Conservation (phyloP, 2,113 vertebrate species). For the Noturus placidus region DNA sequence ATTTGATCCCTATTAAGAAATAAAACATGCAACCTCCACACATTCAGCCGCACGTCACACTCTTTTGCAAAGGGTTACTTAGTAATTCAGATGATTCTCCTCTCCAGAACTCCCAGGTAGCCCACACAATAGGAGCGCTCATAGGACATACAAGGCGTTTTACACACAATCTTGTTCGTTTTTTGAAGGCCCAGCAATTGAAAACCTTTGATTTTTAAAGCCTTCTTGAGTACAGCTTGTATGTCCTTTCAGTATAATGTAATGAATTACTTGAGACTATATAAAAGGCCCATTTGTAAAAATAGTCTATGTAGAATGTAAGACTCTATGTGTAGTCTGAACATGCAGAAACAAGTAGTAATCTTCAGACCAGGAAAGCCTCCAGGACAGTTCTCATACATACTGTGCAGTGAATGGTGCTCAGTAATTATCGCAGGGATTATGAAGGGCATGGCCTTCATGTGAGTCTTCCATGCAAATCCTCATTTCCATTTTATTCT, state of each 20-base stretch:
- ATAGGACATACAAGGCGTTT: background rate
- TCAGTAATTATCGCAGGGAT: background rate
- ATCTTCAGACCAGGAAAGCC: background rate
- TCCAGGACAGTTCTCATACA: background rate
- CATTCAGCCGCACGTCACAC: background rate
- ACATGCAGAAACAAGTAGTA: background rate
- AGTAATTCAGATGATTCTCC: background rate
- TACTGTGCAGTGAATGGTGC: background rate
- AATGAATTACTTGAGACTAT: background rate
- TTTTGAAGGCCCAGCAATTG: background rate
- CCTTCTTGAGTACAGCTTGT: background rate
- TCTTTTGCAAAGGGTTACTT: background rate
- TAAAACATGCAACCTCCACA: background rate
- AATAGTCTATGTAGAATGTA: background rate
- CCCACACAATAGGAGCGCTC: background rate
- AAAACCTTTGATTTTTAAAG: background rate
- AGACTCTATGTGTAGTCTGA: background rate
- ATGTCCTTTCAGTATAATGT: background rate
- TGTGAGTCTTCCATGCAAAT: background rate
- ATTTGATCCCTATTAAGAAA: background rate
- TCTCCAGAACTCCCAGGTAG: background rate
- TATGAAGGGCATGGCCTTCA: slow-evolving; percentile 1
- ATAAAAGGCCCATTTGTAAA: background rate
- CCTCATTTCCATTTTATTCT: background rate
- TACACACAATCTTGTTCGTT: background rate